A percentile compares a stretch with the other conserved stretches of the same genome.
These are phyloP conservation scores for Odobenus rosmarus DNA, from an alignment of 2,113 vertebrate genomes.

Conservation along the genomic window DNA sequence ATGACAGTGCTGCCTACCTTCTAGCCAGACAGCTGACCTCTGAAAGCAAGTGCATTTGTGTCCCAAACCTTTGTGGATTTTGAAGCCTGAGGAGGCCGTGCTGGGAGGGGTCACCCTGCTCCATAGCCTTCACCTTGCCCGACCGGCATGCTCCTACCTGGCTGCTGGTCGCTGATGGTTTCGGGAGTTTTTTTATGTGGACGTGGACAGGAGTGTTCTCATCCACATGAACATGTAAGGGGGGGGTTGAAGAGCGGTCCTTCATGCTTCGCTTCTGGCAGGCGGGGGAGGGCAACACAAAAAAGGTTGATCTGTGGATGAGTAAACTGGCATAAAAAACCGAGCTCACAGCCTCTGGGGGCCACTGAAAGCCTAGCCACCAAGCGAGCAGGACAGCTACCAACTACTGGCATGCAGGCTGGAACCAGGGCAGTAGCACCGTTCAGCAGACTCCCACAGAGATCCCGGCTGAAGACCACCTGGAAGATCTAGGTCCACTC, in stretches of 20 bases:
- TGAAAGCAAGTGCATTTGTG: neutral
- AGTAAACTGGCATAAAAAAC: slow-evolving; percentile 85
- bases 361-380: slow-evolving; percentile 54
- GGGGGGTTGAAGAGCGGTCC: slow-evolving; percentile 91
- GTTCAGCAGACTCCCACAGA: slow-evolving; percentile 43
- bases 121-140: slow-evolving; percentile 50
- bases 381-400: slow-evolving; percentile 68
- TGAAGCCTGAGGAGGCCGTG: neutral
- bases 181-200: slow-evolving; percentile 93
- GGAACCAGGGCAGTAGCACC: neutral
- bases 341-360: slow-evolving; percentile 54
- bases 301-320: slow-evolving; percentile 85
- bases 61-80: slow-evolving; percentile 25
- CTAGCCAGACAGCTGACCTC: neutral
- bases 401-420: slow-evolving; percentile 51
- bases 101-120: neutral
- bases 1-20: slow-evolving; percentile 57
- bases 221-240: slow-evolving; percentile 94
- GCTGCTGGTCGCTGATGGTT: slow-evolving; percentile 87
- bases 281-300: slow-evolving; percentile 80
- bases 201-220: slow-evolving; percentile 94
- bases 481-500: neutral
- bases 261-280: slow-evolving; percentile 90
- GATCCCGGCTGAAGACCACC: neutral
- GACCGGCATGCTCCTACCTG: slow-evolving; percentile 83